Evolutionary conservation across 1,140 invertebrate genomes (phyloP), one percentile per base, ranked within the genome.

Genomic region (Bombus waltoni): DNA sequence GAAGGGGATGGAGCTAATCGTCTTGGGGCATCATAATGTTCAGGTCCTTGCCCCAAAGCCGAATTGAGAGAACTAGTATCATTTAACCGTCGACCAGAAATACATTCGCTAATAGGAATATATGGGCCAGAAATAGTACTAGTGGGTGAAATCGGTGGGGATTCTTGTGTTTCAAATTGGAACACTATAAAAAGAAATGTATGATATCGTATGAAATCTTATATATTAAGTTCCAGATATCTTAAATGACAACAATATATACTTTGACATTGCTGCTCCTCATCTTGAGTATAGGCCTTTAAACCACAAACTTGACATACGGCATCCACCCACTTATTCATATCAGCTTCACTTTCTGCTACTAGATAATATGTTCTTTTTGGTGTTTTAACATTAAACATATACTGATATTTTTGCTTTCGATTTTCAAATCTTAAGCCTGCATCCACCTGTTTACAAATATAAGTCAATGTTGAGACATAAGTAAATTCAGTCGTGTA

Each of bases 291-390:
- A 59, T 96, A 96, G 4, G 97, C 97, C 94, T 98, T 97, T 66
- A 99, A 95, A 35, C 98, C 97, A 96, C 98, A 99, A 65, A 98
- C 98, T 95, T 97, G 97, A 94, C 98, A 99, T 83, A 99, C 98
- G 89, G 97, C 98, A 92, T 98, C 97, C 1, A 99, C 98, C 99
- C 99, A 99, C 93, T 97, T 97, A 88, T 98, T 97, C 98, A 99
- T 99, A 90, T 99, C 98, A 75, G 96, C 96, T 93, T 98, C 98
- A 53, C 97, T 97, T 90, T 99, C 98, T 3, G 98, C 98, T 68
- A 98, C 98, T 85, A 99, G 95, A 95, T 98, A 99, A 95, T 99
- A 99, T 72, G 97, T 97, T 87, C 98, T 96, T 91, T 97, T 97
- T 59, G 98, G 97, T 62, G 98, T 99, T 93, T 97, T 97, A 28